Evolutionary conservation across 2,797 vertebrate genomes (phyloP).

Genomic region (Rhincodon typus): DNA sequence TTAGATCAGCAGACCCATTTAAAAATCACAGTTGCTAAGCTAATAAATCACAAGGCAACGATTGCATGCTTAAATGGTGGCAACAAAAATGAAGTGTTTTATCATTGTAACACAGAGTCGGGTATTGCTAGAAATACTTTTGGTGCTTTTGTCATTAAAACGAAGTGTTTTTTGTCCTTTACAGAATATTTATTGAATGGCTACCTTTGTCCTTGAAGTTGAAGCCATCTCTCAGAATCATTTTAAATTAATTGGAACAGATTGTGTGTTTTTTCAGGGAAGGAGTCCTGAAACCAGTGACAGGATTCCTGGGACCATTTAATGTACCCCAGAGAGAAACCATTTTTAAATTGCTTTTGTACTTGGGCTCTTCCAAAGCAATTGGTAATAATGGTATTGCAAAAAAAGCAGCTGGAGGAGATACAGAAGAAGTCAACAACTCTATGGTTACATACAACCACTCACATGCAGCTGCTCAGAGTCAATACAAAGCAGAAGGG

Average conservation of each 20-base stretch:
- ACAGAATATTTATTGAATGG: background rate
- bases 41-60: background rate
- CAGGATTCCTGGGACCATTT: no score
- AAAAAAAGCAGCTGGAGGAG: background rate
- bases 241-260: background rate
- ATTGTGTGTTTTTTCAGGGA: background rate
- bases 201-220: background rate
- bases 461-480: background rate
- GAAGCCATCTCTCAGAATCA: background rate
- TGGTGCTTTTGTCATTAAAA: background rate
- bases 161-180: background rate
- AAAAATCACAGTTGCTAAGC: background rate
- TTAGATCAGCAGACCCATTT: background rate
- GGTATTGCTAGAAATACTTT: background rate
- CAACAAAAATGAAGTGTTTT: background rate
- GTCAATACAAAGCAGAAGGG: background rate
- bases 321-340: background rate
- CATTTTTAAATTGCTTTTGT: background rate
- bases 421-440: background rate
- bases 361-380: background rate
- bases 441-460: background rate
- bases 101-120: background rate
- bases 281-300: no score
- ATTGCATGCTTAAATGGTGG: background rate
- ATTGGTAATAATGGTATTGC: background rate